These are phyloP conservation scores for Leptopilina drosophilae DNA, from an alignment of 2,888 invertebrate genomes.

Conservation along the genomic window DNA sequence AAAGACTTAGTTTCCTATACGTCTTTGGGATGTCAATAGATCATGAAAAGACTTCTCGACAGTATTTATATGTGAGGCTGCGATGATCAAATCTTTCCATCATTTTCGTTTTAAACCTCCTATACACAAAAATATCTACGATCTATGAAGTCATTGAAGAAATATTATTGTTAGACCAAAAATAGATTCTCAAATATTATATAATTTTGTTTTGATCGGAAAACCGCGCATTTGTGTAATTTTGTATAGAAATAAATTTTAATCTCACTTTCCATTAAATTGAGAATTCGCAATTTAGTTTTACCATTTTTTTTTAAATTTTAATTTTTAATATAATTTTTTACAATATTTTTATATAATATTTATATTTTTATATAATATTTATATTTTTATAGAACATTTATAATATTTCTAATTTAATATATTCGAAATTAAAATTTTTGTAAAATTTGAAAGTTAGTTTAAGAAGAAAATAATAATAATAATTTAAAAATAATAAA, in stretches of 20 bases:
- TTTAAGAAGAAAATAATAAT: too few relatives aligned
- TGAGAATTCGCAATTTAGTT: too few relatives aligned
- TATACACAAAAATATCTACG: constrained; percentile 30
- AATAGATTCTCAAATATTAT: neutral
- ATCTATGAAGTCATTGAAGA: constrained; percentile 11
- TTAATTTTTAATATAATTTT: too few relatives aligned
- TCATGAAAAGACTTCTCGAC: constrained; percentile 11
- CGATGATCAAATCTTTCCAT: constrained; percentile 27
- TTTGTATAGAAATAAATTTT: neutral
- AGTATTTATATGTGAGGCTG: neutral
- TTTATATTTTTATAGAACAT: too few relatives aligned
- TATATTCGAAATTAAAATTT: too few relatives aligned
- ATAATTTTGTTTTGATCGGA: constrained; percentile 1
- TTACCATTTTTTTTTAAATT: too few relatives aligned
- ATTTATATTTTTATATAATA: too few relatives aligned
- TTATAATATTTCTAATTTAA: too few relatives aligned
- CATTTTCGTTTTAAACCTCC: neutral
- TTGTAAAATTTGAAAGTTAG: too few relatives aligned
- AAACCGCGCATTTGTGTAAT: neutral
- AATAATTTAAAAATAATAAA: too few relatives aligned
- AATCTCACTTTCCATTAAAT: too few relatives aligned
- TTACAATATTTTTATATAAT: too few relatives aligned
- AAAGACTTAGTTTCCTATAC: neutral
- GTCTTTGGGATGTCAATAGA: constrained; percentile 8
- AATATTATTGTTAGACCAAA: constrained; percentile 19